Base-by-base conservation (phyloP, 2,797 vertebrate genomes). In the Pantherophis alleghaniensis region DNA sequence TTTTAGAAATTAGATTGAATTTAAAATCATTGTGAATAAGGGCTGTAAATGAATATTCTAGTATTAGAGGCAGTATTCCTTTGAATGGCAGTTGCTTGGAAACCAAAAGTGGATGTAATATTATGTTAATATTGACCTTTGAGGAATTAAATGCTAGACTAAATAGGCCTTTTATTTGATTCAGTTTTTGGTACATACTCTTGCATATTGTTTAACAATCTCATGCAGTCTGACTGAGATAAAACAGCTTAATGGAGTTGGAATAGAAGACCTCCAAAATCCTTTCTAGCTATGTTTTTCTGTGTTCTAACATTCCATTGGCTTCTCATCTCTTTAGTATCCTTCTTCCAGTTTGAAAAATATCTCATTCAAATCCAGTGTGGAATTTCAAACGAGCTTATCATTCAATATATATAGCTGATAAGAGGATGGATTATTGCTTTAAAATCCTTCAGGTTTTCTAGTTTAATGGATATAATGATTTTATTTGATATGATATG, bases 171-270 rank as follows among this genome's bases (percentile, higher is more conserved):
- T 61, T 89, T 16, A 53, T 90, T 53, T 69, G 63, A 90, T 90
- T n/a, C 51, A 55, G 42, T 2, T 32, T 51, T 90, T 66, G 12
- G 94, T 74, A 22, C 93, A 7, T 69, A 63, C 93, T 37, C n/a
- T 94, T 94, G 57, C 79, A 55, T 94, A 91, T 94, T 86, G 95
- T 79, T 95, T 95, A 89, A 95, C 93, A 93, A 94, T 22, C 88
- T 89, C 26, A 57, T 47, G 61, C 32, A 42, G 3, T 69, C 32
- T 37, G 28, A 24, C 20, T 74, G 24, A 87, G 51, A 47, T 69
- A 59, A 69, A 53, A 14, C 22, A 69, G 22, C 26, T 51, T 59
- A 11, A 83, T 32, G 14, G 66, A 6, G n/a, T 69, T 69, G n/a
- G 66, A 32, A 32, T 32, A 32, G 6, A 69, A 69, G 66, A 69